Evolutionary conservation across 2,797 vertebrate species (phyloP).

Genomic region (Okamejei kenojei): DNA sequence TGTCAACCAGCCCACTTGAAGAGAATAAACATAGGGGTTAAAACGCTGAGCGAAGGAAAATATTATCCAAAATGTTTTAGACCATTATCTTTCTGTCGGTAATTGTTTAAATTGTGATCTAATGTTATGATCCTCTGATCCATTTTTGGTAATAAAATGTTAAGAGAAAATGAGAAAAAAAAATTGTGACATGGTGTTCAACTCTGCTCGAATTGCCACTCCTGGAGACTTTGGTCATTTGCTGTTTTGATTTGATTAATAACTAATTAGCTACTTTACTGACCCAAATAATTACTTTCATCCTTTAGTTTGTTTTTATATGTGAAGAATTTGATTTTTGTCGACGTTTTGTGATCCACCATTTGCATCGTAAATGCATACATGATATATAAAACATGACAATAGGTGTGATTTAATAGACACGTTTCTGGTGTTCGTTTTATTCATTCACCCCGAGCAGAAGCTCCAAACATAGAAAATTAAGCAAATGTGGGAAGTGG

Average conservation of each 20-base stretch:
- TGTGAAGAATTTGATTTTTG: background rate
- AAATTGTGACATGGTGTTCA: background rate
- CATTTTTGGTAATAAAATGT: background rate
- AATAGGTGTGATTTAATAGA: background rate
- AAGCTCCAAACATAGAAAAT: background rate
- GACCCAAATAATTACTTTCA: background rate
- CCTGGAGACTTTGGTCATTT: background rate
- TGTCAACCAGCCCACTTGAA: background rate
- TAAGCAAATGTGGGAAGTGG: background rate
- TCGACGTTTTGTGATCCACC: background rate
- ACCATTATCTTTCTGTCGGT: background rate
- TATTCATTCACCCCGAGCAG: background rate
- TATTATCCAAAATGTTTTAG: background rate
- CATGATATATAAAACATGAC: too few species aligned
- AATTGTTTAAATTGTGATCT: background rate
- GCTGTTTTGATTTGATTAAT: background rate
- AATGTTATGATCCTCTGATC: background rate
- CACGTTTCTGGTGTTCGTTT: background rate
- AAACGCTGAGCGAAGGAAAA: background rate
- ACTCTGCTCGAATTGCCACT: too few species aligned
- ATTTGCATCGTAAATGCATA: background rate
- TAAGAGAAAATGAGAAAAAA: background rate
- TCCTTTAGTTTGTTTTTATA: background rate
- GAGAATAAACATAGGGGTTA: background rate
- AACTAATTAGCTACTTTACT: too few species aligned